Base-by-base conservation (phyloP, 2,888 invertebrate genomes). In the Drosophila anceps region DNA sequence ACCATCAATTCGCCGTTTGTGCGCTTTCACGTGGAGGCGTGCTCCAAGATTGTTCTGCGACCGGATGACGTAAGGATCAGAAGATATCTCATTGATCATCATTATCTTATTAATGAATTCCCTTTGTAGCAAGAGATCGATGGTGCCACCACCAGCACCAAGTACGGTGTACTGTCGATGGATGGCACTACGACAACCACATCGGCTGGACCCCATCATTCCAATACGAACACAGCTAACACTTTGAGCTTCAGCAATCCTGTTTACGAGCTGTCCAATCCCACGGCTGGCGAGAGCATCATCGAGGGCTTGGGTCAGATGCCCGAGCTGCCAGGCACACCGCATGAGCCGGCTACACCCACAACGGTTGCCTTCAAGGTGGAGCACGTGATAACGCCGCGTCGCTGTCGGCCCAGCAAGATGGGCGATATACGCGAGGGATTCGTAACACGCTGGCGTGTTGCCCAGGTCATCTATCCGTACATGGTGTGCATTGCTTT, bases 401-500 rank as follows among this genome's bases (percentile, higher is more conserved):
- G 92, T 8, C 91, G 91, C 15, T 92, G 91, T 64, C 79, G 88
- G 1, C 91, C 92, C 2, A 92, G 93, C 24, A 92, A 92, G 29
- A 66, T 93, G 60, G 89, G 92, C 39, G 92, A 93, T 70, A 86
- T 93, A 20, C 92, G 91, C 13, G 92, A 91, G 59, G 93, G 93
- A 13, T 91, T 93, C 46, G 92, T 91, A 18, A 91, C 96, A 1
- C 94, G 98, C 37, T 95, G 96, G 95, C 95, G 96, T 73, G 97
- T 98, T 1, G 96, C 97, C 0, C 96, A 96, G 80, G 95, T 96
- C 0, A 96, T 98, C 76, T 98, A 97, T 93, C 98, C 97, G 0
- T 97, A 97, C 93, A 98, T 98, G 98, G 94, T 97, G 44, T 96
- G 97, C 29, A 98, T 98, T 81, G 96, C 96, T 0, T 93, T 97